Evolutionary conservation across 2,113 vertebrate species (phyloP).

Genomic region (Stictonetta naevosa): DNA sequence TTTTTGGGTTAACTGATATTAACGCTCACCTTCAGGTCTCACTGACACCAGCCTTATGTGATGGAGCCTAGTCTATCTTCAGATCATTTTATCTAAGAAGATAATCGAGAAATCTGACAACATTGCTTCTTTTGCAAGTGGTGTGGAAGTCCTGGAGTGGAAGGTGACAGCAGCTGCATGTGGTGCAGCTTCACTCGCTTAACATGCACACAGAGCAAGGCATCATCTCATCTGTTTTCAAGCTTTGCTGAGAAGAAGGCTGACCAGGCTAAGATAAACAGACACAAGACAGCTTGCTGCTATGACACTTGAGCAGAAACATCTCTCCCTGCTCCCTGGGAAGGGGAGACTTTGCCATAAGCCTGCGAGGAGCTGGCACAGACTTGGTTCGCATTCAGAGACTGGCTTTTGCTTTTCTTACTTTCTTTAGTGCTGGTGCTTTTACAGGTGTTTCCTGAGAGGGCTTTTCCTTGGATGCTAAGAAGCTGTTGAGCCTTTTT

Average conservation of each 20-base stretch:
- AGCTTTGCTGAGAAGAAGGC: background rate
- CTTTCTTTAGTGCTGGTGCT: background rate
- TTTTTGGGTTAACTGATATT: background rate
- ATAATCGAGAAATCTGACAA: background rate
- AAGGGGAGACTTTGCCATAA: background rate
- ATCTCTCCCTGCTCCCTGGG: fast-evolving
- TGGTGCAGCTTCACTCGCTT: background rate
- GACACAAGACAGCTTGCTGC: background rate
- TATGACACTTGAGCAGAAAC: background rate
- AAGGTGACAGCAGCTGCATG: background rate
- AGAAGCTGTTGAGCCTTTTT: background rate
- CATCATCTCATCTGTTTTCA: background rate
- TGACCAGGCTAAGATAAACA: background rate
- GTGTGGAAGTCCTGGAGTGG: background rate
- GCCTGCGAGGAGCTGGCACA: background rate
- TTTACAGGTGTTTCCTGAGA: slow-evolving; percentile 36
- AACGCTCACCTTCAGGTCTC: background rate
- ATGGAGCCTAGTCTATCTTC: background rate
- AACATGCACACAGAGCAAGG: fast-evolving
- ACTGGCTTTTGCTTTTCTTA: background rate
- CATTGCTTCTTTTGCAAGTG: background rate
- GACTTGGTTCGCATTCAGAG: background rate
- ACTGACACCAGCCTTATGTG: background rate
- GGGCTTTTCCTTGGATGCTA: background rate
- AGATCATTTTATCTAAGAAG: background rate